Percentiles rank a stretch among this genome's conserved stretches.
Evolutionary conservation across 1,140 invertebrate genomes (phyloP).

Genomic region (Panagrolaimus sp.): DNA sequence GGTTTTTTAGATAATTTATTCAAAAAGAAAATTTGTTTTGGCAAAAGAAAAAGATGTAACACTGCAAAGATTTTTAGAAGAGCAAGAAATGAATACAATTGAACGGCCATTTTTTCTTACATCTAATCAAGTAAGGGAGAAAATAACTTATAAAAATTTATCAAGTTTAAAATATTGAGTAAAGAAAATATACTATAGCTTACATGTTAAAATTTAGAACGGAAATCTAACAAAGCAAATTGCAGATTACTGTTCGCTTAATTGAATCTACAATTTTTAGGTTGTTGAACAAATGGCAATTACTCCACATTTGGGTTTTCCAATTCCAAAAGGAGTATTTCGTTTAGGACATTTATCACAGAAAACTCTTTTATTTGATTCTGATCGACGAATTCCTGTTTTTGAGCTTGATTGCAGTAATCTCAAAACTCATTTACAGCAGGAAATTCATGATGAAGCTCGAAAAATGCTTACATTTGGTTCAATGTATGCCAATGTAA

Average conservation of each 20-base stretch:
- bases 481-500: neutral
- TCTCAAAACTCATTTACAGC: neutral
- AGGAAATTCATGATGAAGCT: slow-evolving; percentile 6
- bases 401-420: slow-evolving; percentile 1
- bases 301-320: slow-evolving; percentile 1
- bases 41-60: neutral
- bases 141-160: too few relatives aligned
- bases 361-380: neutral
- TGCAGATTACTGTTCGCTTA: too few relatives aligned
- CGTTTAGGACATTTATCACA: neutral
- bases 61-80: neutral
- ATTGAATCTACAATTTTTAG: too few relatives aligned
- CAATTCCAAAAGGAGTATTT: neutral
- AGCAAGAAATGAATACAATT: slow-evolving; percentile 1
- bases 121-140: slow-evolving; percentile 7
- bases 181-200: too few relatives aligned
- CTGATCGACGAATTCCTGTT: neutral
- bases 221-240: too few relatives aligned
- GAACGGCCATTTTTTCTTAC: slow-evolving; percentile 2
- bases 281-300: neutral
- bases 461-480: neutral
- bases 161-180: too few relatives aligned
- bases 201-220: too few relatives aligned
- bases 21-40: neutral
- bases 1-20: neutral